phyloP scores from a whole-genome alignment of 2,113 vertebrate genomes.

The Chunga burmeisteri region DNA sequence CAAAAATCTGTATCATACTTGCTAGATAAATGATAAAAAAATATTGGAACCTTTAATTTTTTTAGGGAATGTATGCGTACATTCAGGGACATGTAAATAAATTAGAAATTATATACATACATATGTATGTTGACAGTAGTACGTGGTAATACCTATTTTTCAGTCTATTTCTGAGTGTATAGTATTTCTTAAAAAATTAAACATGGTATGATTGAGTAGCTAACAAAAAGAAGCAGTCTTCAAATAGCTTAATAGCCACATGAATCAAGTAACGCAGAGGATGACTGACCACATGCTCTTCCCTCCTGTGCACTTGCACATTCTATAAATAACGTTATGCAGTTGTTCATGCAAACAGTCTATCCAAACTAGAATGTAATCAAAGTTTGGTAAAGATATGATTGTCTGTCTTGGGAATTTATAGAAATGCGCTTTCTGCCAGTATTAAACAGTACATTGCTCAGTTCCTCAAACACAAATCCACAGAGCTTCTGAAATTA shows the following conservation, averaged over 20 bases:
- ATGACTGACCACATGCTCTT: background rate
- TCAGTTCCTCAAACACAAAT: conserved; percentile 23
- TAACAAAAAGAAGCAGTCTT: conserved; percentile 24
- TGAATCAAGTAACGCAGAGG: background rate
- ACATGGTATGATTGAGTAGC: background rate
- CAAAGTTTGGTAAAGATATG: conserved; percentile 32
- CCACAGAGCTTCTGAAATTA: conserved; percentile 50
- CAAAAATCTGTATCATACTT: background rate
- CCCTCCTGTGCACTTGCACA: background rate
- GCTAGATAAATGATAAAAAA: background rate
- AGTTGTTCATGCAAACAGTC: conserved; percentile 22
- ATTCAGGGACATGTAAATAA: background rate
- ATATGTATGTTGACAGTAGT: background rate
- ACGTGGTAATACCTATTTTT: background rate
- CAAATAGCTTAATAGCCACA: conserved; percentile 3
- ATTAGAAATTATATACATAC: background rate
- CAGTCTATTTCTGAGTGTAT: background rate
- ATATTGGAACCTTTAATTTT: background rate
- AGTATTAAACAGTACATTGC: conserved; percentile 1
- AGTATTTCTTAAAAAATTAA: conserved; percentile 35
- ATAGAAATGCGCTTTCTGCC: background rate
- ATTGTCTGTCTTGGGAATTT: conserved; percentile 37
- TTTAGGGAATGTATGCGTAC: background rate
- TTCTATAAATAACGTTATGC: background rate
- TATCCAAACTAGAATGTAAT: conserved; percentile 39